These are phyloP conservation scores for Pygmarrhopalites habei DNA, from an alignment of 1,140 invertebrate genomes.

Conservation along the genomic window DNA sequence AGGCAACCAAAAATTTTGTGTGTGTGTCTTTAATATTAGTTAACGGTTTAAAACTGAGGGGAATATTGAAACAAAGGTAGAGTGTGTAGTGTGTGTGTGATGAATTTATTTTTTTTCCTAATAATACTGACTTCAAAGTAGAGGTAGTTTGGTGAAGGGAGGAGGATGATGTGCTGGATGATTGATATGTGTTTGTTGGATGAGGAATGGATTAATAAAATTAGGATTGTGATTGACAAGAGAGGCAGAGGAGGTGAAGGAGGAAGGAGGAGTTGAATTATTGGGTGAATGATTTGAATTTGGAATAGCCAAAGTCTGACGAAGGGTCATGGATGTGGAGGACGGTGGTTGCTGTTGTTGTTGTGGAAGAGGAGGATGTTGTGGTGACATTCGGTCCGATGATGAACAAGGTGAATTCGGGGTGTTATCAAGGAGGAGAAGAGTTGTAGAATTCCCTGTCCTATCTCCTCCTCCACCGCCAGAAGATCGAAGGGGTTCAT, in stretches of 20 bases:
- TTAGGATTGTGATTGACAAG: constrained; percentile 15
- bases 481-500: constrained; percentile 55
- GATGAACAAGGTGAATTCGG: background rate
- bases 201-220: constrained; percentile 33
- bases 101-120: too few relatives aligned
- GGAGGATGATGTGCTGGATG: constrained; percentile 3
- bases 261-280: background rate
- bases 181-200: constrained; percentile 29
- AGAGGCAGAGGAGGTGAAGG: constrained; percentile 7
- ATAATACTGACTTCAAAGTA: constrained; percentile 18
- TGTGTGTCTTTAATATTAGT: too few relatives aligned
- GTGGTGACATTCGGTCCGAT: constrained; percentile 3
- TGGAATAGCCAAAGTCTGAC: constrained; percentile 14
- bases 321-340: background rate
- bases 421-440: constrained; percentile 1
- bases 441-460: constrained; percentile 2
- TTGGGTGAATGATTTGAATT: constrained; percentile 21
- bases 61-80: too few relatives aligned
- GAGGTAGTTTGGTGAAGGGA: constrained; percentile 27
- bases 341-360: constrained; percentile 4
- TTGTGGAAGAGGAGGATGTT: background rate
- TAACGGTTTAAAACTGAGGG: too few relatives aligned
- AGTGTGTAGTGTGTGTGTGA: too few relatives aligned
- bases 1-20: too few relatives aligned
- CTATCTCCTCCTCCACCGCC: constrained; percentile 10